phyloP scores from a whole-genome alignment of 2,888 invertebrate genomes.

The Dioctria linearis region DNA sequence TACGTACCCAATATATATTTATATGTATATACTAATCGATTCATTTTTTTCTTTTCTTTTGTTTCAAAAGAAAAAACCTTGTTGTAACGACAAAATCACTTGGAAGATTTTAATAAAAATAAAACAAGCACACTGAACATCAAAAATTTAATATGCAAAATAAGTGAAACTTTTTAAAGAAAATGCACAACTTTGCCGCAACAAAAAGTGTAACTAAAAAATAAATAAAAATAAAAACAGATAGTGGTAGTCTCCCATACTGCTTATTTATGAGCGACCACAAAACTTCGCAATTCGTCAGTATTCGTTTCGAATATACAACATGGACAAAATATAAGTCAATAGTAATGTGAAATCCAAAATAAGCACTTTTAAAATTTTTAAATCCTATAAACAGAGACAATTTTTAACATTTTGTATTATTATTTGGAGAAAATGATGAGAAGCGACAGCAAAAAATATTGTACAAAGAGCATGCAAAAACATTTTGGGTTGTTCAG shows the following conservation, averaged over 20 bases:
- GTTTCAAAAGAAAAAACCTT: slow-evolving; percentile 28
- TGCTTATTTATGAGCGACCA: slow-evolving; percentile 52
- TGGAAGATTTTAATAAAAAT: neutral
- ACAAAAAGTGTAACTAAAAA: slow-evolving; percentile 38
- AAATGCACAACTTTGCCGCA: slow-evolving; percentile 30
- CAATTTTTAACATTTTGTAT: slow-evolving; percentile 10
- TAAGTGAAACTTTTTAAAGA: too few species aligned
- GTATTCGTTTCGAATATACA: too few species aligned
- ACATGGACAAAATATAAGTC: neutral
- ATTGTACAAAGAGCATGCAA: slow-evolving; percentile 53
- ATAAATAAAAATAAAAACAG: slow-evolving; percentile 7
- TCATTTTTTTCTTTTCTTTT: slow-evolving; percentile 58
- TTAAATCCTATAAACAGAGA: neutral
- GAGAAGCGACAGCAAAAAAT: slow-evolving; percentile 3
- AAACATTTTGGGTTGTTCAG: slow-evolving; percentile 17
- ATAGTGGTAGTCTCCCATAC: slow-evolving; percentile 60
- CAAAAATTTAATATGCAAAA: neutral
- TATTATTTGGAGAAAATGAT: slow-evolving; percentile 7
- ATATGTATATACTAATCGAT: slow-evolving; percentile 61
- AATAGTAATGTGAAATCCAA: neutral
- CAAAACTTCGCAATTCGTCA: too few species aligned
- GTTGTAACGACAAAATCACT: slow-evolving; percentile 34
- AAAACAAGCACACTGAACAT: neutral
- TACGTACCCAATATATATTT: slow-evolving; percentile 40
- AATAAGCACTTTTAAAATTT: neutral